Evolutionary conservation across 2,797 vertebrate species (phyloP).

Genomic region (Smutsia gigantea): DNA sequence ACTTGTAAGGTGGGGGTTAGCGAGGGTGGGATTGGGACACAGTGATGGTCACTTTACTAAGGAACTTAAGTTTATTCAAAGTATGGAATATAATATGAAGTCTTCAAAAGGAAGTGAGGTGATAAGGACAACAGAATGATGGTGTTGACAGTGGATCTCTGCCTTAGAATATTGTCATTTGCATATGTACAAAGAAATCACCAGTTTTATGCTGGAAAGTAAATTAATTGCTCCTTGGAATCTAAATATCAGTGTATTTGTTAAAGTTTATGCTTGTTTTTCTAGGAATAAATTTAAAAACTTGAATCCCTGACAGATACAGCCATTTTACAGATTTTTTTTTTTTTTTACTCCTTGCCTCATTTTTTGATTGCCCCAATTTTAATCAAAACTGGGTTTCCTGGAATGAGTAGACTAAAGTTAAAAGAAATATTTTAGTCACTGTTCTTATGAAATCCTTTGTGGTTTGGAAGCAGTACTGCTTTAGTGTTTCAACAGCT

Average conservation of each 20-base stretch:
- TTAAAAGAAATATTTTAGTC: conserved; percentile 58
- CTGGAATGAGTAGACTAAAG: conserved; percentile 59
- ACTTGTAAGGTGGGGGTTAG: not conserved
- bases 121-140: not conserved
- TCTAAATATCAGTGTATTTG: not conserved
- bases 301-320: not conserved
- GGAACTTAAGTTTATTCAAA: not conserved
- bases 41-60: not conserved
- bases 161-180: not conserved
- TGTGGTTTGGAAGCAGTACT: conserved; percentile 59
- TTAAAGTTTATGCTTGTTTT: not conserved
- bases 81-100: not conserved
- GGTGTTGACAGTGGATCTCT: not conserved
- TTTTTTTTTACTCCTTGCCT: conserved; percentile 1
- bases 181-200: not conserved
- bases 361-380: conserved; percentile 51
- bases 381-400: conserved; percentile 71
- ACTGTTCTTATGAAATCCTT: conserved; percentile 49
- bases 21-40: not conserved
- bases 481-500: conserved; percentile 46
- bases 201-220: not conserved
- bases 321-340: not conserved
- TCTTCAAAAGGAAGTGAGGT: not conserved
- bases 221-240: conserved; percentile 22
- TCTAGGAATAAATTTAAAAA: conserved; percentile 23